A percentile compares a stretch with the other conserved stretches of the same genome.
These are phyloP conservation scores for Gnathonemus longibarbis DNA, from an alignment of 2,113 vertebrate genomes.

Conservation along the genomic window DNA sequence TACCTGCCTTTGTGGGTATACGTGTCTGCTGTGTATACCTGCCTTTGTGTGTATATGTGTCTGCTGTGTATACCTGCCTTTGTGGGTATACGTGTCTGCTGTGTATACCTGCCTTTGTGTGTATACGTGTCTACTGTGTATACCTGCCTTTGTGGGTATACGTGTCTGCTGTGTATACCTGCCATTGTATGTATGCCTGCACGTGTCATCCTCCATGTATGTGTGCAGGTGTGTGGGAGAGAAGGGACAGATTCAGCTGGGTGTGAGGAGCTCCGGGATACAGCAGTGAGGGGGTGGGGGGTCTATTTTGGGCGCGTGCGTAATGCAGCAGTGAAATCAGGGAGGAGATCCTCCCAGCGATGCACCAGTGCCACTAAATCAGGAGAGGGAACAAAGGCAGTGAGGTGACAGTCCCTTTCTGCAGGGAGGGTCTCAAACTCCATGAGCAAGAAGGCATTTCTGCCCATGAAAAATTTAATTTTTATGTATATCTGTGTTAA, in stretches of 20 bases:
- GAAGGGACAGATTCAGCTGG: conserved; percentile 4
- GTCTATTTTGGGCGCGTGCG: conserved; percentile 17
- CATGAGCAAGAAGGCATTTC: background rate
- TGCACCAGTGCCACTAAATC: background rate
- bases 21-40: background rate
- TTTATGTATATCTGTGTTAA: background rate
- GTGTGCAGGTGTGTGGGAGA: background rate
- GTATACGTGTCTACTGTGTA: background rate
- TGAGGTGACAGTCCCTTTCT: background rate
- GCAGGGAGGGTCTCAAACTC: background rate
- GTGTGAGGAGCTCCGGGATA: background rate
- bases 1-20: background rate
- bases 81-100: background rate
- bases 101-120: no score
- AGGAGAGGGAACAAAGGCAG: background rate
- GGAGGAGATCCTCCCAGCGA: background rate
- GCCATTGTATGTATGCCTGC: background rate
- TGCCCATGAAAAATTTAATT: background rate
- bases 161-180: background rate
- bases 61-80: background rate
- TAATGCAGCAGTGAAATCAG: conserved; percentile 1
- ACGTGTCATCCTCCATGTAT: background rate
- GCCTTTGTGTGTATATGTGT: background rate
- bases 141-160: background rate
- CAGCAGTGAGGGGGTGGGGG: background rate